Percentiles rank a stretch among this genome's conserved stretches.
phyloP scores from a whole-genome alignment of 1,140 invertebrate genomes.

The Hetaerina americana region DNA sequence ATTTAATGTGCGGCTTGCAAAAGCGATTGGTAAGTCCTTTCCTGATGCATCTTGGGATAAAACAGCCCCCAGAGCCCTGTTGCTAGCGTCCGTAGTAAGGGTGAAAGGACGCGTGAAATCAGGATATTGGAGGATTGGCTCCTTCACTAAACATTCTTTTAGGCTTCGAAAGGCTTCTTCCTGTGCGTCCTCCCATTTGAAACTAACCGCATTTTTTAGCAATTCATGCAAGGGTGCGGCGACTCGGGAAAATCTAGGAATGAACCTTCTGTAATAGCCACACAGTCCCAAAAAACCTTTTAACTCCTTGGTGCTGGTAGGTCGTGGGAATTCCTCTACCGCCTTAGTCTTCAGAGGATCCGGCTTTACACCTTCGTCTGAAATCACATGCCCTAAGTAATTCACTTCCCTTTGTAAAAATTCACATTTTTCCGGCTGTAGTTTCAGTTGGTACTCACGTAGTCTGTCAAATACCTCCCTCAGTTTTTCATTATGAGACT shows the following conservation, averaged over 20 bases:
- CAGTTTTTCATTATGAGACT: constrained; percentile 12
- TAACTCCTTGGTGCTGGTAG: constrained; percentile 21
- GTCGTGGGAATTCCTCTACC: constrained; percentile 20
- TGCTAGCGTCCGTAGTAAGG: constrained; percentile 19
- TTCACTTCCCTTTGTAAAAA: constrained; percentile 19
- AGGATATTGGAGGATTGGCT: constrained; percentile 14
- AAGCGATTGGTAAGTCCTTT: constrained; percentile 23
- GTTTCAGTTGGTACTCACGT: constrained; percentile 15
- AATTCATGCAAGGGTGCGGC: constrained; percentile 21
- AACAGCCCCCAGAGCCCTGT: constrained; percentile 15
- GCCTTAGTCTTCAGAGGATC: constrained; percentile 21
- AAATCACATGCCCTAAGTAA: constrained; percentile 21
- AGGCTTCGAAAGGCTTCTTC: constrained; percentile 10
- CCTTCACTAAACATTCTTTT: constrained; percentile 13
- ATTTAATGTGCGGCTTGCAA: constrained; percentile 27
- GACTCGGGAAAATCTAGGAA: constrained; percentile 20
- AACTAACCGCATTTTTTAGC: constrained; percentile 18
- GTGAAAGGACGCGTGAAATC: constrained; percentile 16
- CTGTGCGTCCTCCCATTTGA: constrained; percentile 14
- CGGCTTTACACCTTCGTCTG: constrained; percentile 16
- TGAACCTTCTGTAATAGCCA: constrained; percentile 19
- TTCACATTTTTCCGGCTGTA: constrained; percentile 23
- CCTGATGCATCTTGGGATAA: no score
- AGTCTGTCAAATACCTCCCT: constrained; percentile 17
- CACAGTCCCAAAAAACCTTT: constrained; percentile 22